phyloP scores from a whole-genome alignment of 2,888 invertebrate genomes.

The Amorpha juglandis region DNA sequence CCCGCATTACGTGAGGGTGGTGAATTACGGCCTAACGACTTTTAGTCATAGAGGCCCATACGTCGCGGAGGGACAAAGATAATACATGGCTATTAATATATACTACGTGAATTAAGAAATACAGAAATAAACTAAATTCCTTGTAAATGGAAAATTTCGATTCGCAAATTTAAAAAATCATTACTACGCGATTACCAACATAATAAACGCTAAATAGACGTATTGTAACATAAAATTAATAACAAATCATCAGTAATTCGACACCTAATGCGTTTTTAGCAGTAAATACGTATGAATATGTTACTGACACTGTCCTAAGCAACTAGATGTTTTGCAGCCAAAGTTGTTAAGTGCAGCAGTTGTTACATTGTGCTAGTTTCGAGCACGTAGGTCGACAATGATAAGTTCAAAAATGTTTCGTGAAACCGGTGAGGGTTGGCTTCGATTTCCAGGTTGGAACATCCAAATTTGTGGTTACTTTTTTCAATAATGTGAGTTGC shows the following conservation, averaged over 20 bases:
- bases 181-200: neutral
- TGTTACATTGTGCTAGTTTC: neutral
- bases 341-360: conserved; percentile 5
- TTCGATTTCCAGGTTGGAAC: too few species aligned
- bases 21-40: too few species aligned
- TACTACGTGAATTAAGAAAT: neutral
- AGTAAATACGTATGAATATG: conserved; percentile 2
- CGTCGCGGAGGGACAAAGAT: too few species aligned
- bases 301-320: neutral
- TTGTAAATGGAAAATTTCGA: conserved; percentile 1
- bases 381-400: neutral
- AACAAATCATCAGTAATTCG: conserved; percentile 10
- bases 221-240: conserved; percentile 2
- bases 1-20: too few species aligned
- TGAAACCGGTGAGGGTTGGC: neutral
- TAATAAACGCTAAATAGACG: neutral
- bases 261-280: conserved; percentile 16
- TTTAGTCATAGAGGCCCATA: too few species aligned
- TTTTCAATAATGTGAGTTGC: too few species aligned
- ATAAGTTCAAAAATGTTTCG: neutral
- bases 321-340: neutral
- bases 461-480: too few species aligned
- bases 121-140: neutral
- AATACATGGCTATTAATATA: too few species aligned
- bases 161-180: conserved; percentile 6